These are phyloP conservation scores for Microctenopoma lineatum DNA, from an alignment of 2,797 vertebrate species.

Conservation along the genomic window DNA sequence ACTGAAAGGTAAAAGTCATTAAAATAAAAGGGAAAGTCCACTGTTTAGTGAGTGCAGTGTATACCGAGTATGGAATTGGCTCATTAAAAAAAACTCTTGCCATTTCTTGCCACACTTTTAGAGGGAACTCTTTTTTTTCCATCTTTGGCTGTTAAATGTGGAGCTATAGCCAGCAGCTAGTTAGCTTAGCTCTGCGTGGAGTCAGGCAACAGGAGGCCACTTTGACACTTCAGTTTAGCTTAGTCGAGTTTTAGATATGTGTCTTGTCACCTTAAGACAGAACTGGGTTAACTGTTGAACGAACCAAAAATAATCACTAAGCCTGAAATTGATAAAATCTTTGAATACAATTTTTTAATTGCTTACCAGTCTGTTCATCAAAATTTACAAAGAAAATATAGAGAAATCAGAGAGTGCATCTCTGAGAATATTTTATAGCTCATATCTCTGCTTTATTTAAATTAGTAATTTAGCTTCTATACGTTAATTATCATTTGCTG, in stretches of 20 bases:
- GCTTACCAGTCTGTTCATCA: conserved; percentile 10
- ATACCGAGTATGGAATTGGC: not conserved
- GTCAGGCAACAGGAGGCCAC: not conserved
- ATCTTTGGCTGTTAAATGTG: not conserved
- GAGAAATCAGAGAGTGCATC: too few relatives aligned
- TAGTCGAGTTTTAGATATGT: not conserved
- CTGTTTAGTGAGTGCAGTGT: conserved; percentile 14
- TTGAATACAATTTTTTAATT: conserved; percentile 1
- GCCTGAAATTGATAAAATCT: not conserved
- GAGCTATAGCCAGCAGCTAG: not conserved
- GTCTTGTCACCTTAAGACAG: not conserved
- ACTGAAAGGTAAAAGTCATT: conserved; percentile 42
- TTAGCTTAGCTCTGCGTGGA: not conserved
- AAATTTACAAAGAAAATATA: too few relatives aligned
- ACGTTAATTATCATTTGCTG: not conserved
- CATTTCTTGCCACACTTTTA: too few relatives aligned
- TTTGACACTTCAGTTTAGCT: not conserved
- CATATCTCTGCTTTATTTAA: conserved; percentile 3
- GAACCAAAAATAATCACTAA: not conserved
- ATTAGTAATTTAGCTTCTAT: conserved; percentile 11
- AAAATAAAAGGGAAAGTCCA: conserved; percentile 27
- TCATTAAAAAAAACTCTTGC: not conserved
- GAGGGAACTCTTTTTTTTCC: not conserved
- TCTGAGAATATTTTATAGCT: not conserved
- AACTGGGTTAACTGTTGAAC: too few relatives aligned